Conservation (phyloP, 2,888 invertebrate genomes). For the Clistopyga incitator region DNA sequence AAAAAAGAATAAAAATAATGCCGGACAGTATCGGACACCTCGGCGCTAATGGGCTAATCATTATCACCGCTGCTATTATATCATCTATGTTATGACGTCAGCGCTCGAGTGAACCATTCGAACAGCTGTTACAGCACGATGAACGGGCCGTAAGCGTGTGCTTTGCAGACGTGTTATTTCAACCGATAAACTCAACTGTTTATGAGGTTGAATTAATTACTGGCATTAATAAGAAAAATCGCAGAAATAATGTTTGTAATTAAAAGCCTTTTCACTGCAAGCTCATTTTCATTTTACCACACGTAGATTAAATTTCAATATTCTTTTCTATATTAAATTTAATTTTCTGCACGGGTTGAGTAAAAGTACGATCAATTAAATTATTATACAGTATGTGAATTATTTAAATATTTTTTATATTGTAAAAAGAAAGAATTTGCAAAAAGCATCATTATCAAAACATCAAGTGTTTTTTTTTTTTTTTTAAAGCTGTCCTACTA, state of each 20-base stretch:
- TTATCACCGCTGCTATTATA: constrained; percentile 8
- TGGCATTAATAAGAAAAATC: too few relatives aligned
- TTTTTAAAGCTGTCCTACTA: not conserved
- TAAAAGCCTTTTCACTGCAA: too few relatives aligned
- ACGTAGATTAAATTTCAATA: too few relatives aligned
- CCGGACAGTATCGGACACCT: not conserved
- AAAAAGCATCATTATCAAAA: not conserved
- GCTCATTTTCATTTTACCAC: too few relatives aligned
- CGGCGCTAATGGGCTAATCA: constrained; percentile 10
- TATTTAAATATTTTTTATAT: not conserved
- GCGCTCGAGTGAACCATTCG: constrained; percentile 5
- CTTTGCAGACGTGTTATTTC: not conserved
- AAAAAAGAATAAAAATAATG: not conserved
- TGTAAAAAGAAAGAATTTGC: not conserved
- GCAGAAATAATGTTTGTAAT: not conserved
- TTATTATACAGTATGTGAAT: too few relatives aligned
- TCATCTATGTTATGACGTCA: constrained; percentile 35
- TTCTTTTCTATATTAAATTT: too few relatives aligned
- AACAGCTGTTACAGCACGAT: constrained; percentile 40
- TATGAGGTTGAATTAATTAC: not conserved
- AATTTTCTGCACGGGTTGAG: too few relatives aligned
- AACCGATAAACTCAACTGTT: constrained; percentile 27
- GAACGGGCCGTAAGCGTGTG: not conserved
- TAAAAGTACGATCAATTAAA: too few relatives aligned
- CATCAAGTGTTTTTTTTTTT: too few relatives aligned